Evolutionary conservation across 35 echinoderm and acorn worm species (phyloP).

Genomic region (Apostichopus californicus): DNA sequence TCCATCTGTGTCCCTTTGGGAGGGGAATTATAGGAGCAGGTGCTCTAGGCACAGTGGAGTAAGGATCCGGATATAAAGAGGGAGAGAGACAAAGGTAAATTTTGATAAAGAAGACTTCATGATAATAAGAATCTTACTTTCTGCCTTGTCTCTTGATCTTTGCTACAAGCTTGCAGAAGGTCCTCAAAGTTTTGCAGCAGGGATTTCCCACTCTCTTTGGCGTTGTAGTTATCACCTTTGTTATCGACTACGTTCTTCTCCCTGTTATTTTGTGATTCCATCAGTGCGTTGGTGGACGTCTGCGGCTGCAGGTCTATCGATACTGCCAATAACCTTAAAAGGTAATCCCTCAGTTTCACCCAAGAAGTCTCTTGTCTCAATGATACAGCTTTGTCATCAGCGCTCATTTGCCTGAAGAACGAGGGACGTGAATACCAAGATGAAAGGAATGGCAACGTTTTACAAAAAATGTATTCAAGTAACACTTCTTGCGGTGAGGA

Average conservation of each 20-base stretch:
- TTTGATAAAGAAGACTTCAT: too few species aligned
- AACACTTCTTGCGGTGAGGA: too few species aligned
- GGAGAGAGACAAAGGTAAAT: too few species aligned
- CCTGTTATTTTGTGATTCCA: slow-evolving; percentile 32
- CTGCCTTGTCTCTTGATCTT: slow-evolving; percentile 24
- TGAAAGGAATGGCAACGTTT: too few species aligned
- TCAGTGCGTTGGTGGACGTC: slow-evolving; percentile 11
- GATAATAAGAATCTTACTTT: neutral
- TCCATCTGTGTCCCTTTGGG: too few species aligned
- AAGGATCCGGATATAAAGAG: too few species aligned
- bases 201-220: neutral
- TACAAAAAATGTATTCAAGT: too few species aligned
- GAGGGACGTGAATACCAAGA: neutral
- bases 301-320: slow-evolving; percentile 64
- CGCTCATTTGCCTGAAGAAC: slow-evolving; percentile 62
- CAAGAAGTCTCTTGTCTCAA: slow-evolving; percentile 67
- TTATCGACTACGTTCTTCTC: neutral
- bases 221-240: neutral
- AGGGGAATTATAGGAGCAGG: too few species aligned
- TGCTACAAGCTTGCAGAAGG: neutral
- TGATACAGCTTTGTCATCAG: slow-evolving; percentile 67
- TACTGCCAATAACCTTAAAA: slow-evolving; percentile 65
- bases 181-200: slow-evolving; percentile 21
- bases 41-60: too few species aligned
- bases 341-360: slow-evolving; percentile 71